phyloP scores from a whole-genome alignment of 1,140 invertebrate genomes.

The Cheumatopsyche charites region DNA sequence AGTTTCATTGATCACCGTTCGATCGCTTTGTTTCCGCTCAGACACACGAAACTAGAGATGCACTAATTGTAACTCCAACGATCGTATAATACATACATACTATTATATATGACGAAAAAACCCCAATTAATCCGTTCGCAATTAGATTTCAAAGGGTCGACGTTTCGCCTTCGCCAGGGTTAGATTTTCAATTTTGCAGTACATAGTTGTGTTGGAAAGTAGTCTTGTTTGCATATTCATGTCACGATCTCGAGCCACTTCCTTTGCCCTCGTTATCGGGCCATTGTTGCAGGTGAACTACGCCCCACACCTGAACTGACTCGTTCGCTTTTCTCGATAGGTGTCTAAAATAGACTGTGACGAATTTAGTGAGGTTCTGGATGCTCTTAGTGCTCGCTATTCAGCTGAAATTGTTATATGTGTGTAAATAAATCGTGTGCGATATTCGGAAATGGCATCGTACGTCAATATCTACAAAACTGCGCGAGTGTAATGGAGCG shows the following conservation, averaged over 20 bases:
- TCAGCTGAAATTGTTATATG: not conserved
- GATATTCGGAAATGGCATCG: no score
- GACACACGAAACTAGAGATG: not conserved
- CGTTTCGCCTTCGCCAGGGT: no score
- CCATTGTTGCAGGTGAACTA: slow-evolving; percentile 20
- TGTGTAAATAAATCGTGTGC: no score
- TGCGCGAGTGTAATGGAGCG: no score
- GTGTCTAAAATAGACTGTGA: no score
- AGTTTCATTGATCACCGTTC: slow-evolving; percentile 5
- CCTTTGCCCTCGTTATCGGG: slow-evolving; percentile 16
- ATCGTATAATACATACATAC: not conserved
- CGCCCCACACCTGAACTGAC: not conserved
- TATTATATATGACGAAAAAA: not conserved
- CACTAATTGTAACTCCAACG: not conserved
- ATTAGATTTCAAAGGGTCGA: no score
- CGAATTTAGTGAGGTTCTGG: no score
- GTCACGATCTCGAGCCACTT: slow-evolving; percentile 19
- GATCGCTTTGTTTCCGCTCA: slow-evolving; percentile 3
- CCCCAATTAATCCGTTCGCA: slow-evolving; percentile 4
- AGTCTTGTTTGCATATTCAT: slow-evolving; percentile 26
- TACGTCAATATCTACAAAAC: no score
- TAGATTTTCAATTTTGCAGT: slow-evolving; percentile 1
- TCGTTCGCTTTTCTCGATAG: no score
- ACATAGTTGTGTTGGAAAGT: not conserved
- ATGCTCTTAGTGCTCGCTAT: not conserved